Conservation (phyloP, 2,113 vertebrate species). For the Colossoma macropomum region DNA sequence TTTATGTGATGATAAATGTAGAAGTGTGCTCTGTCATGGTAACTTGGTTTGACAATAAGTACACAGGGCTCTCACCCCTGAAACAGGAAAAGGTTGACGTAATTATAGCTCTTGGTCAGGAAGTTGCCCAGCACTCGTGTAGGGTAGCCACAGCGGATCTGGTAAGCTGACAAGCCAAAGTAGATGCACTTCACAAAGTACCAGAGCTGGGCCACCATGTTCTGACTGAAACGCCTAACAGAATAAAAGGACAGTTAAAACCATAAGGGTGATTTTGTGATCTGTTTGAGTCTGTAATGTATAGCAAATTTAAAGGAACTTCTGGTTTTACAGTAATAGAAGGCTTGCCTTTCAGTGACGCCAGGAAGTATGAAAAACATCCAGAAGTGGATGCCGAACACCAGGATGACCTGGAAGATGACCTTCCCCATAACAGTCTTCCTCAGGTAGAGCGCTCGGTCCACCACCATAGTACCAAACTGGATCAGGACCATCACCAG, state of each 20-base stretch:
- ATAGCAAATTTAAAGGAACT: background rate
- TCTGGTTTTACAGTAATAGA: background rate
- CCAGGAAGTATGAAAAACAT: slow-evolving; percentile 92
- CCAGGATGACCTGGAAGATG: slow-evolving; percentile 90
- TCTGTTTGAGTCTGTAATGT: background rate
- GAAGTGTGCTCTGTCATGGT: slow-evolving; percentile 5
- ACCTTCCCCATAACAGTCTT: slow-evolving; percentile 91
- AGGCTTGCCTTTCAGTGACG: slow-evolving; percentile 85
- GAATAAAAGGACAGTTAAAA: slow-evolving; percentile 34
- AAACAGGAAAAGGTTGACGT: slow-evolving; percentile 91
- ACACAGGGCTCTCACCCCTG: slow-evolving; percentile 81
- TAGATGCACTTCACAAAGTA: slow-evolving; percentile 94
- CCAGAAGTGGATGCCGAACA: slow-evolving; percentile 92
- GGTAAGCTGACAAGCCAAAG: slow-evolving; percentile 90
- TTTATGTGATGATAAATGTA: background rate
- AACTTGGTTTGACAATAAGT: background rate
- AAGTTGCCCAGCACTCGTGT: slow-evolving; percentile 91
- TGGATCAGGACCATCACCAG: slow-evolving; percentile 96
- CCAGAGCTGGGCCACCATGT: slow-evolving; percentile 90
- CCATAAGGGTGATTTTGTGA: background rate
- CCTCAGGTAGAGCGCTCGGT: slow-evolving; percentile 86
- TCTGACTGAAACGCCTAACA: slow-evolving; percentile 88
- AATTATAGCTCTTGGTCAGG: slow-evolving; percentile 92
- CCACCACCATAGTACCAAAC: slow-evolving; percentile 94
- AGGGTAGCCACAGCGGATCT: slow-evolving; percentile 91